Percentiles rank a stretch among this genome's conserved stretches.
These are phyloP conservation scores for Proteles cristata DNA, from an alignment of 2,113 vertebrate species.

Conservation along the genomic window DNA sequence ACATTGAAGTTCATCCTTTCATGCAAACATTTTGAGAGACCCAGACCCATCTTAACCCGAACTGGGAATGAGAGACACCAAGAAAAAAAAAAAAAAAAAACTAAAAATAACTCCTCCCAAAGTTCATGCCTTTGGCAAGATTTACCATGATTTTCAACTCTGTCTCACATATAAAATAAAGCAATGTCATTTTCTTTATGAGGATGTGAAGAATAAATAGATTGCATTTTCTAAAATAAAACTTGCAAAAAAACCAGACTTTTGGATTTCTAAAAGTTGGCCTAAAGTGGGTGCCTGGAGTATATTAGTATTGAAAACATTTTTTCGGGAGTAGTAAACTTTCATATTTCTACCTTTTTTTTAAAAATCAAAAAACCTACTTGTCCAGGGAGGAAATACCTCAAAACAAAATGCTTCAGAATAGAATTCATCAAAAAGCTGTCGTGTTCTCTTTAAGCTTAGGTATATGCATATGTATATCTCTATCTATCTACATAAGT, in stretches of 20 bases:
- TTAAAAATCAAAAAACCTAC: not conserved
- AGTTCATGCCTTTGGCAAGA: constrained; percentile 34
- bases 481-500: not conserved
- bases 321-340: constrained; percentile 23
- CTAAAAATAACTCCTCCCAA: not conserved
- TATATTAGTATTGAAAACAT: not conserved
- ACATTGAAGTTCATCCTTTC: constrained; percentile 64
- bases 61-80: constrained; percentile 17
- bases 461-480: not conserved
- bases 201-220: constrained; percentile 46
- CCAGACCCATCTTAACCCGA: constrained; percentile 30
- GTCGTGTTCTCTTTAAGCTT: not conserved
- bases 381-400: not conserved
- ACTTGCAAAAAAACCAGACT: not conserved
- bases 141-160: constrained; percentile 48
- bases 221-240: constrained; percentile 62
- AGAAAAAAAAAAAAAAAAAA: not conserved
- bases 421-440: constrained; percentile 45
- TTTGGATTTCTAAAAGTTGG: constrained; percentile 65
- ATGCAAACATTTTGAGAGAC: constrained; percentile 59
- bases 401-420: constrained; percentile 47
- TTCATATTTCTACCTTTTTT: constrained; percentile 6
- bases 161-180: constrained; percentile 54
- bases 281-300: constrained; percentile 32
- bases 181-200: constrained; percentile 21